Base-by-base conservation (phyloP, 1,140 invertebrate species). In the Ceratina australensis region DNA sequence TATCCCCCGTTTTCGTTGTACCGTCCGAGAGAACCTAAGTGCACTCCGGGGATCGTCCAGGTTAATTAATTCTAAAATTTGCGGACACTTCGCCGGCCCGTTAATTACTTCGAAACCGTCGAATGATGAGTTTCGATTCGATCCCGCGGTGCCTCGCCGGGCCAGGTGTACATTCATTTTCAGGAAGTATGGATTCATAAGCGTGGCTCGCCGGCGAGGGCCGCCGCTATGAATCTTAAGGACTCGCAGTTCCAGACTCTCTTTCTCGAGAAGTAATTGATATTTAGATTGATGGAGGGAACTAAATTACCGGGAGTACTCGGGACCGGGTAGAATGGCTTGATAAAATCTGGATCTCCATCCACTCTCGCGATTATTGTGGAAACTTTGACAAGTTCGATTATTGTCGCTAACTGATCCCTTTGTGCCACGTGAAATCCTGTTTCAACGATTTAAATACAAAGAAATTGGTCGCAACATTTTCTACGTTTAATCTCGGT, bases 41-140 rank as follows among this genome's bases (percentile, higher is more conserved):
- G 59, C n/a, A 20, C 57, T 33, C 59, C 2, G 3, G 72, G 20
- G 49, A 12, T 54, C 71, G 52, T 57, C 54, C 63, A 20, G 47
- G 18, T 59, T 59, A 67, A 75, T 75, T 50, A 50, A 75, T 49
- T 68, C 24, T 50, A 67, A 75, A 74, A 75, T 67, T 67, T 67
- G 28, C 16, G 61, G 72, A 57, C 61, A 59, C 18, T 66, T 66
- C 56, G 18, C 28, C 18, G 50, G 61, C 42, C 13, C 42, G 60
- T 67, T 57, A 59, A 74, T 74, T 28, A 20, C 22, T 54, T 64
- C 49, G 13, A 28, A 24, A 50, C 64, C 22, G 75, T n/a, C 10
- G 12, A 72, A 47, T 28, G 49, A 54, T 20, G 16, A 52, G 33
- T 28, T 18, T 47, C 54, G 33, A 47, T 66, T 20, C 15, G 26